Evolutionary conservation across 2,797 vertebrate genomes (phyloP).

Genomic region (Protosalanx chinensis): DNA sequence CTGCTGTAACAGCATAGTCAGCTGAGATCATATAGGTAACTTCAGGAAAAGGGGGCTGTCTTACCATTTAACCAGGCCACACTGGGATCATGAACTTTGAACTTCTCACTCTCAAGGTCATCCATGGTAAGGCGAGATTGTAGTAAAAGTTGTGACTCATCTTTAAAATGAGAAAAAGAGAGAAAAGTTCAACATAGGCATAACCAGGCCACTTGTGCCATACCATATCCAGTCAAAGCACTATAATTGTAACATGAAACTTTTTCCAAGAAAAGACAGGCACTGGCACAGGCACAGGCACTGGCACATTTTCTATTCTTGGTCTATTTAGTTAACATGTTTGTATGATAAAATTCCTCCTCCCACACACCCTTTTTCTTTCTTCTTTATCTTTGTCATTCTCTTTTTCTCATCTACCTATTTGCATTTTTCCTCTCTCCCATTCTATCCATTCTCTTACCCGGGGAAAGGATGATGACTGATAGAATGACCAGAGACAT

Average conservation of each 20-base stretch:
- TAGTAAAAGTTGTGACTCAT: conserved; percentile 70
- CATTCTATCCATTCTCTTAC: conserved; percentile 56
- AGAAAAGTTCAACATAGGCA: not conserved
- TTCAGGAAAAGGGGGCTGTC: conserved; percentile 4
- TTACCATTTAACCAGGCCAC: conserved; percentile 76
- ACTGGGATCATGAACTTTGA: conserved; percentile 69
- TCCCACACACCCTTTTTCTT: conserved; percentile 12
- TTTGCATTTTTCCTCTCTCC: not conserved
- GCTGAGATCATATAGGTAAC: not conserved
- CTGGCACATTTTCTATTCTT: not conserved
- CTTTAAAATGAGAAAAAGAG: conserved; percentile 42
- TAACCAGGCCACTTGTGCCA: not conserved
- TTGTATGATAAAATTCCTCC: conserved; percentile 15
- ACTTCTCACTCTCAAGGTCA: conserved; percentile 73
- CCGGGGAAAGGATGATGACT: conserved; percentile 77
- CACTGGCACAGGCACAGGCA: not conserved
- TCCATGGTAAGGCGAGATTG: conserved; percentile 74
- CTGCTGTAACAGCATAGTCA: not conserved
- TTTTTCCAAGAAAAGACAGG: not conserved
- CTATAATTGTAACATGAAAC: not conserved
- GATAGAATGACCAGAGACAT: conserved; percentile 80
- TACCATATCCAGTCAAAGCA: not conserved
- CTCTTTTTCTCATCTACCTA: not conserved
- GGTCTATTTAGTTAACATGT: conserved; percentile 11
- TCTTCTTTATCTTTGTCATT: conserved; percentile 4